Evolutionary conservation across 2,113 vertebrate species (phyloP).

Genomic region (Terrapene triunguis): DNA sequence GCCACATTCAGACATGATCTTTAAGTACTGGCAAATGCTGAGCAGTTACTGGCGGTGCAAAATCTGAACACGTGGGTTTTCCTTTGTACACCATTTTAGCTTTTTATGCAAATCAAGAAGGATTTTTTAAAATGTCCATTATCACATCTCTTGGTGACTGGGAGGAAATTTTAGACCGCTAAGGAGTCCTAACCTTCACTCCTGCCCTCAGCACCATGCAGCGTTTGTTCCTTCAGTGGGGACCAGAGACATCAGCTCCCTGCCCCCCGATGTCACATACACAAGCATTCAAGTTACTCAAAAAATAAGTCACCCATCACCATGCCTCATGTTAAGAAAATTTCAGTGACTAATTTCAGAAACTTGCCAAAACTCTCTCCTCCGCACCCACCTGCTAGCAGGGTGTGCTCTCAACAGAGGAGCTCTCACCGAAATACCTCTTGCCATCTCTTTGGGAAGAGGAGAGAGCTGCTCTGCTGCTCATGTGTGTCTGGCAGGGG

Average conservation of each 20-base stretch:
- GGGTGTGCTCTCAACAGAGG: conserved; percentile 39
- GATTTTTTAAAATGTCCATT: conserved; percentile 32
- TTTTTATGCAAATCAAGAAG: conserved; percentile 59
- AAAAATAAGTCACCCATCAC: not conserved
- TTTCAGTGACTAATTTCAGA: no score
- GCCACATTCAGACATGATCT: conserved; percentile 79
- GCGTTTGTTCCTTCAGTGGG: not conserved
- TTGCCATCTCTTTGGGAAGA: conserved; percentile 59
- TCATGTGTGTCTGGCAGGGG: conserved; percentile 39
- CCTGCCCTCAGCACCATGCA: not conserved
- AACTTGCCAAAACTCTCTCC: not conserved
- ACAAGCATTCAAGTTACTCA: not conserved
- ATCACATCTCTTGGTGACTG: not conserved
- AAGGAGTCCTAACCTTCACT: not conserved
- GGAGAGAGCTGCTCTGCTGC: not conserved
- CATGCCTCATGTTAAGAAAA: not conserved
- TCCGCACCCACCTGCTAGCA: conserved; percentile 44
- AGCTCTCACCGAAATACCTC: conserved; percentile 67
- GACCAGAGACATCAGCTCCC: not conserved
- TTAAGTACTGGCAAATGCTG: conserved; percentile 79
- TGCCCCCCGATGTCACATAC: not conserved
- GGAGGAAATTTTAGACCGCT: not conserved
- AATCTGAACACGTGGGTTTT: conserved; percentile 71
- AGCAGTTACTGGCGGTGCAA: conserved; percentile 63
- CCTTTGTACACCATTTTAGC: conserved; percentile 13